Conservation (phyloP, 37 sponge, comb jelly and placozoan genomes). For the Axinella damicornis region DNA sequence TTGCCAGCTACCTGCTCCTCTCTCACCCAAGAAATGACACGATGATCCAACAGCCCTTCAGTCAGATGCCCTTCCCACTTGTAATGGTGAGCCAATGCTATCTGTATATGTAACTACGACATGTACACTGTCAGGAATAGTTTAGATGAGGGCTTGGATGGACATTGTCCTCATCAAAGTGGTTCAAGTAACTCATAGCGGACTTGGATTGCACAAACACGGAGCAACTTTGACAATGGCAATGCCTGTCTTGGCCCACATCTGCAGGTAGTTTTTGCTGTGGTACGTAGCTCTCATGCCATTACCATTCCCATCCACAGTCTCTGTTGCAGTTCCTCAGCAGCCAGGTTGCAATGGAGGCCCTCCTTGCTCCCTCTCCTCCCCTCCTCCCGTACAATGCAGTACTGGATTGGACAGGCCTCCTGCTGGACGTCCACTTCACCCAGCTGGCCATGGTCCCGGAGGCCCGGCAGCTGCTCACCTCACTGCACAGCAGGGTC, state of each 20-base stretch:
- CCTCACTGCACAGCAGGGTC: background rate
- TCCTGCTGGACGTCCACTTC: conserved; percentile 33
- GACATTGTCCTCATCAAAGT: no score
- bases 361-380: background rate
- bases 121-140: no score
- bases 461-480: background rate
- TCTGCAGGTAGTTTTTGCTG: no score
- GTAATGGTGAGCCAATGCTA: conserved; percentile 10
- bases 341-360: background rate
- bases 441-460: conserved; percentile 1
- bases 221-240: no score
- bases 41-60: conserved; percentile 33
- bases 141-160: no score
- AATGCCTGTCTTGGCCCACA: no score
- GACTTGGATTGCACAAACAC: no score
- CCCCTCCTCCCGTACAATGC: background rate
- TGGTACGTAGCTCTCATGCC: background rate
- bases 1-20: background rate
- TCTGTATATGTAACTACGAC: no score
- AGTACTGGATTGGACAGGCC: conserved; percentile 21
- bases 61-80: background rate
- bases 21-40: conserved; percentile 11
- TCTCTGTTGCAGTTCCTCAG: conserved; percentile 5
- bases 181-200: no score
- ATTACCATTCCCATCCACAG: conserved; percentile 1